Base-by-base conservation (phyloP, 35 echinoderm and acorn worm genomes). In the Holothuria glaberrima region DNA sequence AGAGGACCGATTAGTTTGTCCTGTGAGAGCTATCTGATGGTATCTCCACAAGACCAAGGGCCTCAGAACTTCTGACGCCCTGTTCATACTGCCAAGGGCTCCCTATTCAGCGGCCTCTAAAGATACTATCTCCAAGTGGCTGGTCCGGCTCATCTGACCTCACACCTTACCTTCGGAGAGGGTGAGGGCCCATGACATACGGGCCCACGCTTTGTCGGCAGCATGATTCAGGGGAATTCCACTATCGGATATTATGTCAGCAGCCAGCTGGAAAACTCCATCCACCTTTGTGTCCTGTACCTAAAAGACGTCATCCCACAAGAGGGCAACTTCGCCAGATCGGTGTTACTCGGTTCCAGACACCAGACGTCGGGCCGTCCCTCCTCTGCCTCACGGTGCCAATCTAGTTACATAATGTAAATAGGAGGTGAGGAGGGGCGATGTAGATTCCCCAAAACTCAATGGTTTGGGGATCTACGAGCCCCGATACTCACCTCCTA, bases 1-100 rank as follows among this genome's bases (percentile, higher is more conserved):
- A 6, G 24, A 59, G 4, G 89, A 91, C 34, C 65, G 83, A 52
- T 5, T 75, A 5, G 25, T 27, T 19, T 75, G 71, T 29, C 71
- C 71, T 30, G 71, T 75, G 25, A 75, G 34, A 36, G 71, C 25
- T 3, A 3, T 75, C 30, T 2, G 17, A 19, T 36, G 25, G 25
- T 75, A 75, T 75, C 71, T 75, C 1, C 19, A 27, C 26, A 20
- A 30, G 6, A 75, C 71, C 30, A 75, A 75, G 34, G 25, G 1
- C 5, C 26, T 75, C 26, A 75, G 71, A 29, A 4, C 25, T 17
- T 30, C 5, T 3, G 71, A 75, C 5, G 19, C 4, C 17, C 34
- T 75, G 1, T 75, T 75, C 30, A 36, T 75, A 3, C 6, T 36
- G 26, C 25, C 71, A 19, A 75, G 34, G 30, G 19, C 17, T 5